A percentile compares a stretch with the other conserved stretches of the same genome.
Conservation (phyloP, 2,797 vertebrate genomes). For the Acropternis orthonyx region DNA sequence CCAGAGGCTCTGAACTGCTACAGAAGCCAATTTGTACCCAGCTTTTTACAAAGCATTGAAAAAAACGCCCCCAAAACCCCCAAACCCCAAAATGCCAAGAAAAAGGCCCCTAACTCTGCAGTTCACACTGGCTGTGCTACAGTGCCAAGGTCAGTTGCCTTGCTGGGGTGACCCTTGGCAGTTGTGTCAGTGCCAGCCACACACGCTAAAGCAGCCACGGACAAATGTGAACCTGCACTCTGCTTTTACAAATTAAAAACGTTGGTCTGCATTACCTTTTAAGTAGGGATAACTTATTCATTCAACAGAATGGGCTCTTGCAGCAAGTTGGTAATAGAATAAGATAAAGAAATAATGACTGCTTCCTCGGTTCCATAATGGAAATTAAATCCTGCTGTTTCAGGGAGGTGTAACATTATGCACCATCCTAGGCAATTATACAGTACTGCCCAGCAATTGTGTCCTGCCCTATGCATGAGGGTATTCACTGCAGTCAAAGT, state of each 20-base stretch:
- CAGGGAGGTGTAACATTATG: not conserved
- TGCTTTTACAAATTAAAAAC: not conserved
- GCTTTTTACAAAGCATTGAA: not conserved
- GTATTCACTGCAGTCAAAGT: not conserved
- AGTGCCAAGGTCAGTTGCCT: not conserved
- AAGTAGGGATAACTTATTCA: not conserved
- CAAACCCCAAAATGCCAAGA: not conserved
- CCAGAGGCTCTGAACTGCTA: not conserved
- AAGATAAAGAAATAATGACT: not conserved
- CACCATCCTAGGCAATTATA: not conserved
- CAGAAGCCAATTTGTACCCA: not conserved
- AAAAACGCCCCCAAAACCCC: not conserved
- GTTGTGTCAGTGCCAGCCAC: not conserved
- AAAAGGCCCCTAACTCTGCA: not conserved
- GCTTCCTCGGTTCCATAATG: not conserved
- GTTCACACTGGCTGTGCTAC: not conserved
- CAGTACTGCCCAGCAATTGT: not conserved
- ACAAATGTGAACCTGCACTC: not conserved
- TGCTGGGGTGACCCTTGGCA: not conserved
- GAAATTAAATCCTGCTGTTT: not conserved
- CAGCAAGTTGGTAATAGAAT: not conserved
- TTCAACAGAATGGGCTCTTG: not conserved
- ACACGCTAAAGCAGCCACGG: not conserved
- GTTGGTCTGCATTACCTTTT: not conserved
- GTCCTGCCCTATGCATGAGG: not conserved